phyloP scores from a whole-genome alignment of 2,797 vertebrate genomes.

The Choloepus didactylus region DNA sequence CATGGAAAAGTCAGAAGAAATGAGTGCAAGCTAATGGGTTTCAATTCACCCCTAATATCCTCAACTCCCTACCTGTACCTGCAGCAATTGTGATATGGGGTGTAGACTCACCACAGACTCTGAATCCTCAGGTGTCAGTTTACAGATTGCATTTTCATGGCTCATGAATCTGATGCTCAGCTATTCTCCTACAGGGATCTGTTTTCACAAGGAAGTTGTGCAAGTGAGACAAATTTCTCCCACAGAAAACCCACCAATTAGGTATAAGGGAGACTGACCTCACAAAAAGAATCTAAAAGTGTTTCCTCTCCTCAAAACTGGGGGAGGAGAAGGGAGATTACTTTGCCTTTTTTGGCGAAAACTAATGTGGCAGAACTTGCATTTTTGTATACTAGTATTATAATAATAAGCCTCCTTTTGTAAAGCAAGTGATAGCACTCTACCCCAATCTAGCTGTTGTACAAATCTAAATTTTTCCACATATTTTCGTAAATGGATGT shows the following conservation, averaged over 20 bases:
- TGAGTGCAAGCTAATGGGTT: not conserved
- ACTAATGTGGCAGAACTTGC: not conserved
- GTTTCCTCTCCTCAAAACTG: conserved; percentile 33
- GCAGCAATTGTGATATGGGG: not conserved
- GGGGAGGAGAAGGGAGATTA: not conserved
- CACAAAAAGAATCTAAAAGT: conserved; percentile 22
- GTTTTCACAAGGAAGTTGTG: conserved; percentile 12
- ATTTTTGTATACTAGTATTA: not conserved
- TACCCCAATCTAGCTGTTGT: not conserved
- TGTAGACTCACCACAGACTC: not conserved
- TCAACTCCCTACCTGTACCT: not conserved
- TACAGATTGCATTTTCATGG: not conserved
- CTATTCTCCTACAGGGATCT: not conserved
- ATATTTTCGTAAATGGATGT: conserved; percentile 11
- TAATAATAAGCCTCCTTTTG: not conserved
- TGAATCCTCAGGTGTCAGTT: not conserved
- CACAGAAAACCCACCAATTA: not conserved
- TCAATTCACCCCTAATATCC: not conserved
- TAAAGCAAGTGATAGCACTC: conserved; percentile 36
- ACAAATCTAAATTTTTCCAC: conserved; percentile 16
- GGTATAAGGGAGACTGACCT: not conserved
- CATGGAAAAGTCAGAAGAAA: not conserved
- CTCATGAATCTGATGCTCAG: not conserved
- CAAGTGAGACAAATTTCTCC: not conserved
- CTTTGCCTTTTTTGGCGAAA: conserved; percentile 3